phyloP scores from a whole-genome alignment of 2,797 vertebrate species.

The Tokudaia tokunoshimensis region DNA sequence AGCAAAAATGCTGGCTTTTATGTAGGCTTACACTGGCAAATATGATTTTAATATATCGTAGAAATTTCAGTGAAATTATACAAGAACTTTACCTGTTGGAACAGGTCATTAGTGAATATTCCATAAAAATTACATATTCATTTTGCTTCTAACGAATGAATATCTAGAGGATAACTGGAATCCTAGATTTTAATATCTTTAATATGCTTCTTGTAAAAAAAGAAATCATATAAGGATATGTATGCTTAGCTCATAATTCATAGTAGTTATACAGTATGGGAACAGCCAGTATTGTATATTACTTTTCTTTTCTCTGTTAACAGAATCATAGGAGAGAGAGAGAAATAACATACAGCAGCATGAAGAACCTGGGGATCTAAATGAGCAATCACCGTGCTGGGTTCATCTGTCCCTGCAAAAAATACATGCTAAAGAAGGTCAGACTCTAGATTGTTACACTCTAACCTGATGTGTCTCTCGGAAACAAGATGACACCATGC shows the following conservation, averaged over 20 bases:
- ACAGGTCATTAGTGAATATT: background rate
- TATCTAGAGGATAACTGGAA: background rate
- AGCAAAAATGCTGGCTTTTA: constrained; percentile 18
- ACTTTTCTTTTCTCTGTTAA: constrained; percentile 29
- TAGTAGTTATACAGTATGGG: background rate
- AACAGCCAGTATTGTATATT: background rate
- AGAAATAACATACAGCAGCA: background rate
- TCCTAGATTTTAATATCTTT: background rate
- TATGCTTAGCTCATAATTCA: background rate
- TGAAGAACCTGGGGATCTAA: background rate
- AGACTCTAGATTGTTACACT: background rate
- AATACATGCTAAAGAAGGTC: background rate
- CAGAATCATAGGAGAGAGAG: background rate
- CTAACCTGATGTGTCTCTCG: background rate
- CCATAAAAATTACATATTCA: background rate
- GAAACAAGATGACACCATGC: constrained; percentile 40
- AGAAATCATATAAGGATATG: background rate
- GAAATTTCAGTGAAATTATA: constrained; percentile 12
- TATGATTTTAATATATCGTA: background rate
- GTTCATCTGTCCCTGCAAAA: background rate
- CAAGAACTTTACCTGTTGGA: background rate
- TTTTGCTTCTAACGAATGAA: constrained; percentile 18
- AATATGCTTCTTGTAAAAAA: background rate
- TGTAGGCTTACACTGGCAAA: background rate
- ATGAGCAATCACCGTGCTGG: background rate